Percentiles rank a stretch among this genome's conserved stretches.
These are phyloP conservation scores for Periphyllus acericola DNA, from an alignment of 2,888 invertebrate genomes.

Conservation along the genomic window DNA sequence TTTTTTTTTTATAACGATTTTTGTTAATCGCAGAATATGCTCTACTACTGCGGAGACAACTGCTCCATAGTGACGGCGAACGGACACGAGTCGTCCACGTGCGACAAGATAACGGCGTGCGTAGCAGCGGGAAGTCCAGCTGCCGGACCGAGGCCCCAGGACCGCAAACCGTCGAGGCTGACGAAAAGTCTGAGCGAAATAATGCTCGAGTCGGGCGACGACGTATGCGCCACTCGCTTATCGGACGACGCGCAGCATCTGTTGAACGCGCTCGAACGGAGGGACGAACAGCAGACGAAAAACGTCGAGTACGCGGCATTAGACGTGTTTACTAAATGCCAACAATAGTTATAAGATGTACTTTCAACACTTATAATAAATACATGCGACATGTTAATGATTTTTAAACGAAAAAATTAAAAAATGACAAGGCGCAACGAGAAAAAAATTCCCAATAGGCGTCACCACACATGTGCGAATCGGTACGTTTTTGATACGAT, in stretches of 20 bases:
- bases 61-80: conserved; percentile 3
- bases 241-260: not conserved
- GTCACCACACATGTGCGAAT: too few relatives aligned
- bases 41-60: conserved; percentile 29
- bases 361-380: too few relatives aligned
- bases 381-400: too few relatives aligned
- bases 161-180: not conserved
- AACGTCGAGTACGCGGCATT: not conserved
- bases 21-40: not conserved
- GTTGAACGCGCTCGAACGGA: not conserved
- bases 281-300: not conserved
- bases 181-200: not conserved
- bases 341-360: not conserved
- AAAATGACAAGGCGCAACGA: too few relatives aligned
- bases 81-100: not conserved
- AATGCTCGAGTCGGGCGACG: not conserved
- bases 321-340: not conserved
- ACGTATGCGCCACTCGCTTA: not conserved
- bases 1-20: not conserved
- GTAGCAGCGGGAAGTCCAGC: not conserved
- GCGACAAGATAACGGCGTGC: not conserved
- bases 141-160: not conserved
- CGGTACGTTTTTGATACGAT: too few relatives aligned
- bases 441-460: too few relatives aligned
- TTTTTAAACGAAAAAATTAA: too few relatives aligned